Percentiles rank a stretch among this genome's conserved stretches.
phyloP scores from a whole-genome alignment of 1,140 invertebrate genomes.

The Anthonomus grandis region DNA sequence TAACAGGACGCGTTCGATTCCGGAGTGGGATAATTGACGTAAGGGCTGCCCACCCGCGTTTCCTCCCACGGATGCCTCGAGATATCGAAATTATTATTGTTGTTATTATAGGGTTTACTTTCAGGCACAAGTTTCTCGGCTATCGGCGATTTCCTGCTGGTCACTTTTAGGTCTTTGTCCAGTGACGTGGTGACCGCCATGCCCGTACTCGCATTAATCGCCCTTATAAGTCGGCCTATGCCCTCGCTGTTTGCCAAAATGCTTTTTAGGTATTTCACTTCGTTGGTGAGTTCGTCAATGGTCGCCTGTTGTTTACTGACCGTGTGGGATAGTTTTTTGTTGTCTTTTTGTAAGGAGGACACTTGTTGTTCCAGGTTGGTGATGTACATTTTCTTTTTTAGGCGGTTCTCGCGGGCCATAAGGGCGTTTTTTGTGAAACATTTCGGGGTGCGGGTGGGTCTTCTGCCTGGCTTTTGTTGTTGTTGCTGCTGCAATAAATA shows the following conservation, averaged over 20 bases:
- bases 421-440: conserved; percentile 52
- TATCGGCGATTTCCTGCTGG: conserved; percentile 15
- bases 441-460: conserved; percentile 32
- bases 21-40: conserved; percentile 25
- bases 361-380: conserved; percentile 55
- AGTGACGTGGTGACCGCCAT: conserved; percentile 40
- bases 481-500: too few relatives aligned
- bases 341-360: conserved; percentile 47
- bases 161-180: conserved; percentile 28
- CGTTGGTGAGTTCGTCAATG: conserved; percentile 50
- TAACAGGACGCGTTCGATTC: conserved; percentile 24
- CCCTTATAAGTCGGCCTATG: conserved; percentile 50
- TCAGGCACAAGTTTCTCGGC: conserved; percentile 11
- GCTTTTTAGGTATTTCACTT: conserved; percentile 54
- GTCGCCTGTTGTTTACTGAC: conserved; percentile 51
- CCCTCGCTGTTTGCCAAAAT: conserved; percentile 54
- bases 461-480: conserved; percentile 18
- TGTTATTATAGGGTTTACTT: not conserved
- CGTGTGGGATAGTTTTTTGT: conserved; percentile 49
- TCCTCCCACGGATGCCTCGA: conserved; percentile 36
- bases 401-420: conserved; percentile 58
- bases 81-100: not conserved
- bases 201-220: conserved; percentile 46
- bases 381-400: conserved; percentile 57
- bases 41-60: not conserved